Evolutionary conservation across 1,140 invertebrate species (phyloP).

Genomic region (Heterodera schachtii): DNA sequence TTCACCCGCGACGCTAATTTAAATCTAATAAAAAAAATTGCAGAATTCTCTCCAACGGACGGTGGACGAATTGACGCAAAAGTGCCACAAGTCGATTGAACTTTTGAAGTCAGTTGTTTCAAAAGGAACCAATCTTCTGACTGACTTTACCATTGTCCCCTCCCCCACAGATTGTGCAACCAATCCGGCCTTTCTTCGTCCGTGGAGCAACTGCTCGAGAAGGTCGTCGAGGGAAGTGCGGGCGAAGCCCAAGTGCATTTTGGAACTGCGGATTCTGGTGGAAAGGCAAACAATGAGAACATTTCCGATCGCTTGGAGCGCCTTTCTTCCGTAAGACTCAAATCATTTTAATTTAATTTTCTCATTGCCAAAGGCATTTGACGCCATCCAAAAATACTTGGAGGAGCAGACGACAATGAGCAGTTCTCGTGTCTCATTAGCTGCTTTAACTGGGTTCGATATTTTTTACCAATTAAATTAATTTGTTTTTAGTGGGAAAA

Average conservation of each 20-base stretch:
- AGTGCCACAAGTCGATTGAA: constrained; percentile 49
- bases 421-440: constrained; percentile 9
- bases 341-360: background rate
- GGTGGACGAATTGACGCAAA: constrained; percentile 52
- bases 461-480: background rate
- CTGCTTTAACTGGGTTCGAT: background rate
- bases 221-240: constrained; percentile 34
- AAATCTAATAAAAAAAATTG: background rate
- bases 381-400: constrained; percentile 51
- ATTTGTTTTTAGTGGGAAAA: constrained; percentile 7
- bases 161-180: constrained; percentile 45
- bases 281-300: constrained; percentile 16
- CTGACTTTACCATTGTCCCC: background rate
- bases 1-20: background rate
- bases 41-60: constrained; percentile 41
- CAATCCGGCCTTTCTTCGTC: constrained; percentile 49
- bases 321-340: constrained; percentile 19
- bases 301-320: constrained; percentile 44
- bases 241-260: constrained; percentile 12
- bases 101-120: constrained; percentile 46
- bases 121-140: background rate
- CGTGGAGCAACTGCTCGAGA: constrained; percentile 49
- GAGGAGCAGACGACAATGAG: constrained; percentile 39
- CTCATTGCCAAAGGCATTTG: constrained; percentile 30
- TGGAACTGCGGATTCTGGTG: background rate